These are phyloP conservation scores for Alosa alosa DNA, from an alignment of 2,113 vertebrate genomes.

Conservation along the genomic window DNA sequence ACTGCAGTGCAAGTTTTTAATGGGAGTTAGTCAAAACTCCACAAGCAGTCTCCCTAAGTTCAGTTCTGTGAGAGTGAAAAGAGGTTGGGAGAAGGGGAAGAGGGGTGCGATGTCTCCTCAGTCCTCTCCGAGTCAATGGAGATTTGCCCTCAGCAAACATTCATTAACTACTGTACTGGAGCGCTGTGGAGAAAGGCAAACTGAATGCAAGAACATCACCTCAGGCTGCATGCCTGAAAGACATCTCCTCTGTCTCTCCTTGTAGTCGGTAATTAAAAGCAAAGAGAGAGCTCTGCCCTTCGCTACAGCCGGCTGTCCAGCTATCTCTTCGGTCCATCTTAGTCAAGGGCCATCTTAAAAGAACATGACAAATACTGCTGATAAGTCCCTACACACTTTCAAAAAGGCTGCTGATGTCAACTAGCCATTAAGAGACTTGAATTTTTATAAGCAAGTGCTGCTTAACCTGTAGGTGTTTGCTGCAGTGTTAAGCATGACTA, in stretches of 20 bases:
- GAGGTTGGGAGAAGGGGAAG: neutral
- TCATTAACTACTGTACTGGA: slow-evolving; percentile 32
- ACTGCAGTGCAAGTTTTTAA: neutral
- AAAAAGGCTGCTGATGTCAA: neutral
- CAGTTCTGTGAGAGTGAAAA: neutral
- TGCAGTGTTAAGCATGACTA: neutral
- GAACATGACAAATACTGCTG: neutral
- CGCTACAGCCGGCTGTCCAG: neutral
- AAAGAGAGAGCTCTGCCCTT: slow-evolving; percentile 31
- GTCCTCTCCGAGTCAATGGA: slow-evolving; percentile 27
- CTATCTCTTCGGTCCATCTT: neutral
- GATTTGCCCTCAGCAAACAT: slow-evolving; percentile 37
- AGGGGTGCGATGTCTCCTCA: neutral
- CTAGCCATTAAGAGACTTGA: neutral
- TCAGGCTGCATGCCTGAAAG: slow-evolving; percentile 26
- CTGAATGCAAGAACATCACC: slow-evolving; percentile 35
- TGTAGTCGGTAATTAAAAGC: slow-evolving; percentile 44
- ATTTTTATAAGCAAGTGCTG: neutral
- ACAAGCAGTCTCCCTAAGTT: neutral
- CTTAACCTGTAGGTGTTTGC: neutral
- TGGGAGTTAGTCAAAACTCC: neutral
- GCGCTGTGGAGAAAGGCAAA: slow-evolving; percentile 40
- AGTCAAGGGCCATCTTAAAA: neutral
- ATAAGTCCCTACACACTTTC: neutral
- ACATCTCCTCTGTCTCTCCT: slow-evolving; percentile 33